These are phyloP conservation scores for Fabriciana adippe DNA, from an alignment of 2,888 invertebrate species.

Conservation along the genomic window DNA sequence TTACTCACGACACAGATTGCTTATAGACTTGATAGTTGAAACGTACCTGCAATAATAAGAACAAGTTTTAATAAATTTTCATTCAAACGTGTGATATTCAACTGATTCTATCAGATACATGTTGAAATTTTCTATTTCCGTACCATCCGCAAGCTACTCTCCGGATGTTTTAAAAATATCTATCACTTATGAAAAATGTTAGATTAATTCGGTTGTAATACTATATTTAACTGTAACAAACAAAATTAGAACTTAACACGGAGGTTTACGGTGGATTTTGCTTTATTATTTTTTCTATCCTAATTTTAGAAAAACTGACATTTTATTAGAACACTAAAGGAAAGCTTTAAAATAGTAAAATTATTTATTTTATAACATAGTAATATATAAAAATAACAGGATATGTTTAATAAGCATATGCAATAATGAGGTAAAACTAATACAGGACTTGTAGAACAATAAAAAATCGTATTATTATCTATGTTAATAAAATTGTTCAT, in stretches of 20 bases:
- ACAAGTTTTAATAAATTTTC: slow-evolving; percentile 11
- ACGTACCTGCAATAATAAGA: slow-evolving; percentile 43
- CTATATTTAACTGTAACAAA: slow-evolving; percentile 47
- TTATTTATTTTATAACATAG: too few species aligned
- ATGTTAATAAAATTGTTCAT: too few species aligned
- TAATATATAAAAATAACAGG: too few species aligned
- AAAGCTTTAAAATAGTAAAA: too few species aligned
- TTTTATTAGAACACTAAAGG: too few species aligned
- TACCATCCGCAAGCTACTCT: slow-evolving; percentile 46
- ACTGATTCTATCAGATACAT: slow-evolving; percentile 19
- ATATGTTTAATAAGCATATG: too few species aligned
- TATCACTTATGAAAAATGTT: slow-evolving; percentile 60
- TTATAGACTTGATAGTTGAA: slow-evolving; percentile 23
- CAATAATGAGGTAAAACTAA: too few species aligned
- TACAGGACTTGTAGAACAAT: too few species aligned
- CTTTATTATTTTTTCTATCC: not conserved
- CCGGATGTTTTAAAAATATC: slow-evolving; percentile 68
- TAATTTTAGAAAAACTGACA: slow-evolving; percentile 21
- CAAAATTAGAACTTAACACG: slow-evolving; percentile 48
- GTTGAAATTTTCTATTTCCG: slow-evolving; percentile 50
- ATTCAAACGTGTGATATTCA: slow-evolving; percentile 14
- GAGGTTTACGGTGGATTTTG: slow-evolving; percentile 17
- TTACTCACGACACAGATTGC: slow-evolving; percentile 38
- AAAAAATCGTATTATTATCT: too few species aligned
- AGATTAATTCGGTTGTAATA: slow-evolving; percentile 55